phyloP scores from a whole-genome alignment of 2,797 vertebrate genomes.

The Betta splendens region DNA sequence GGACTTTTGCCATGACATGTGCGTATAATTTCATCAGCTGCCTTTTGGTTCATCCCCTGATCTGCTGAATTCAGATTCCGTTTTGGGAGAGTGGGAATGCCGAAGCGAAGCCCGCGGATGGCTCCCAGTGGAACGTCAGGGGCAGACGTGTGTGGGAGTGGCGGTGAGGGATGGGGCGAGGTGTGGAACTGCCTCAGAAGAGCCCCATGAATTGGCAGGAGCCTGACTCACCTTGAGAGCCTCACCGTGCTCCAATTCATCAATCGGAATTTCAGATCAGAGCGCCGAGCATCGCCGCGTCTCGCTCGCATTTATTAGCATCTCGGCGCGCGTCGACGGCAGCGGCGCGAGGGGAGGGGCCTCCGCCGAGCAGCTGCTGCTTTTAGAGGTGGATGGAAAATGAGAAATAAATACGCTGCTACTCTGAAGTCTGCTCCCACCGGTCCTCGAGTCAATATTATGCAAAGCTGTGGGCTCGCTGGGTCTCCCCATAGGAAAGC shows the following conservation, averaged over 20 bases:
- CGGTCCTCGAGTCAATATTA: constrained; percentile 63
- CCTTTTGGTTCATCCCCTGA: constrained; percentile 43
- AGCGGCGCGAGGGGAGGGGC: constrained; percentile 67
- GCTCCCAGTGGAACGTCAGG: constrained; percentile 54
- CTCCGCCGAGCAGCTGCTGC: constrained; percentile 45
- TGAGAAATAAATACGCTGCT: constrained; percentile 63
- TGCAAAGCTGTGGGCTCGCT: constrained; percentile 47
- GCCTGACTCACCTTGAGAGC: constrained; percentile 74
- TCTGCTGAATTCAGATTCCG: constrained; percentile 52
- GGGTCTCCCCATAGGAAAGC: constrained; percentile 40
- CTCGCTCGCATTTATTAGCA: constrained; percentile 74
- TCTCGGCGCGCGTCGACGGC: constrained; percentile 67
- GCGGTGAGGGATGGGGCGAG: constrained; percentile 58
- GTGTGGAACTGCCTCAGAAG: constrained; percentile 48
- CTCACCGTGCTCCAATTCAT: constrained; percentile 66
- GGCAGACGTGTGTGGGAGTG: constrained; percentile 53
- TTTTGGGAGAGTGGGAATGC: constrained; percentile 18
- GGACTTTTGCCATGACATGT: too few relatives aligned
- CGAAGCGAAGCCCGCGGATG: constrained; percentile 30
- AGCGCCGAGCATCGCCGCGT: constrained; percentile 54
- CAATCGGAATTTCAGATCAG: constrained; percentile 77
- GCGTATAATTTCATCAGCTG: too few relatives aligned
- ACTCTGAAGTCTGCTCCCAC: constrained; percentile 56
- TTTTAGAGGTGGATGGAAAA: constrained; percentile 65
- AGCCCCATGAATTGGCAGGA: constrained; percentile 59